These are phyloP conservation scores for Rhinichthys osculus DNA, from an alignment of 2,797 vertebrate species.

Conservation along the genomic window DNA sequence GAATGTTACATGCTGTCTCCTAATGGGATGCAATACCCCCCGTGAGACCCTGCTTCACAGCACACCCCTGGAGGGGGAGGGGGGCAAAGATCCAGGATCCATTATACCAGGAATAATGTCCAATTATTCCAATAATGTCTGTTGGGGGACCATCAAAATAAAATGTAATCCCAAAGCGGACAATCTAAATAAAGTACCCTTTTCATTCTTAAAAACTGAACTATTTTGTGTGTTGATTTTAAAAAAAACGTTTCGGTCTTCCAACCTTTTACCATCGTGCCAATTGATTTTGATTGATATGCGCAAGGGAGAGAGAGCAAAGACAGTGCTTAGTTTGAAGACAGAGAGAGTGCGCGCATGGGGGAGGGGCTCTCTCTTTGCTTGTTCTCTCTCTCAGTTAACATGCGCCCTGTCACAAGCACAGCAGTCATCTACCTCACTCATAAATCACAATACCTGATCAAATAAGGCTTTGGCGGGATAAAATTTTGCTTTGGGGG, in stretches of 20 bases:
- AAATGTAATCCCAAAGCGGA: too few species aligned
- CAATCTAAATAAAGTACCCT: too few species aligned
- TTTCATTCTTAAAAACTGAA: too few species aligned
- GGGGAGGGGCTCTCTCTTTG: not conserved
- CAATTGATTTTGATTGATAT: not conserved
- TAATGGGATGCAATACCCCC: not conserved
- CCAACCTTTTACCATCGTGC: not conserved
- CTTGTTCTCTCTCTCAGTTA: not conserved
- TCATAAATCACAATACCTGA: too few species aligned
- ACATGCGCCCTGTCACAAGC: not conserved
- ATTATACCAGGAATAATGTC: too few species aligned
- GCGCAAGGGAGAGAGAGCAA: not conserved
- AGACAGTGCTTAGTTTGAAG: not conserved
- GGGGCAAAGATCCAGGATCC: too few species aligned
- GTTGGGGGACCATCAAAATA: too few species aligned
- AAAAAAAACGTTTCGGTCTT: not conserved
- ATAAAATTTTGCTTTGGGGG: too few species aligned
- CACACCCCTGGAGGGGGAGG: not conserved
- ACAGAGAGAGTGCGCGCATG: accelerated
- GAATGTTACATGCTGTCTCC: constrained; percentile 18
- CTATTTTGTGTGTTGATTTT: too few species aligned
- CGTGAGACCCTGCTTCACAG: not conserved
- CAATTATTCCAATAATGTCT: too few species aligned
- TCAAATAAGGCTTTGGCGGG: too few species aligned
- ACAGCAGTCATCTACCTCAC: not conserved